A percentile compares a stretch with the other conserved stretches of the same genome.
Conservation (phyloP, 2,888 invertebrate species). For the Sinohyriopsis cumingii region DNA sequence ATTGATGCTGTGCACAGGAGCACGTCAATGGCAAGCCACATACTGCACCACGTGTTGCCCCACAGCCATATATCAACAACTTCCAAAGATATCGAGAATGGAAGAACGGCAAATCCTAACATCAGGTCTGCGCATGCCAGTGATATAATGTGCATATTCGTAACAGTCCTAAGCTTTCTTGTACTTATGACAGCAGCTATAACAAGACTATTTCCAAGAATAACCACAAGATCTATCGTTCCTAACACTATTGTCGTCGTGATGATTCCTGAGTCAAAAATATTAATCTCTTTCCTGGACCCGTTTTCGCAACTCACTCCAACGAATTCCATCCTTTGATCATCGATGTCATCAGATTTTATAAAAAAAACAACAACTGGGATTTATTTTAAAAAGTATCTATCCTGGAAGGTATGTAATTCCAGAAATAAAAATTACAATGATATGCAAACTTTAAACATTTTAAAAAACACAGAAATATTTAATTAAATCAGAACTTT, state of each 20-base stretch:
- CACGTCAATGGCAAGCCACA: slow-evolving; percentile 99
- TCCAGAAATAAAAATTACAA: no score
- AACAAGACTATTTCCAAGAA: slow-evolving; percentile 93
- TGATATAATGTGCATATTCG: slow-evolving; percentile 90
- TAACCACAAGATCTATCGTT: slow-evolving; percentile 79
- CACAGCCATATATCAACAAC: slow-evolving; percentile 98
- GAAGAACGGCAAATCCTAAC: slow-evolving; percentile 97
- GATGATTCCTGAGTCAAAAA: slow-evolving; percentile 13
- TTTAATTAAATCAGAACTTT: no score
- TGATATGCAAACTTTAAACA: no score
- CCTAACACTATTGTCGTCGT: slow-evolving; percentile 6
- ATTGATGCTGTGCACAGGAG: slow-evolving; percentile 99
- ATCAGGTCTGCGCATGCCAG: slow-evolving; percentile 97
- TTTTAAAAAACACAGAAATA: no score
- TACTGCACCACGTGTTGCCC: slow-evolving; percentile 95
- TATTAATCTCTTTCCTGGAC: no score
- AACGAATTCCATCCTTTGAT: no score
- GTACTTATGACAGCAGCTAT: slow-evolving; percentile 93
- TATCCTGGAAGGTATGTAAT: no score
- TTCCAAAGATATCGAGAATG: slow-evolving; percentile 97
- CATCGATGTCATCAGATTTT: no score
- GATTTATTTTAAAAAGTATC: no score
- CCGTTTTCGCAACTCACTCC: no score
- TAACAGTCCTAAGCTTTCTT: slow-evolving; percentile 90
- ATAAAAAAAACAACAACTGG: no score